These are phyloP conservation scores for Eupsilia transversa DNA, from an alignment of 2,888 invertebrate species.

Conservation along the genomic window DNA sequence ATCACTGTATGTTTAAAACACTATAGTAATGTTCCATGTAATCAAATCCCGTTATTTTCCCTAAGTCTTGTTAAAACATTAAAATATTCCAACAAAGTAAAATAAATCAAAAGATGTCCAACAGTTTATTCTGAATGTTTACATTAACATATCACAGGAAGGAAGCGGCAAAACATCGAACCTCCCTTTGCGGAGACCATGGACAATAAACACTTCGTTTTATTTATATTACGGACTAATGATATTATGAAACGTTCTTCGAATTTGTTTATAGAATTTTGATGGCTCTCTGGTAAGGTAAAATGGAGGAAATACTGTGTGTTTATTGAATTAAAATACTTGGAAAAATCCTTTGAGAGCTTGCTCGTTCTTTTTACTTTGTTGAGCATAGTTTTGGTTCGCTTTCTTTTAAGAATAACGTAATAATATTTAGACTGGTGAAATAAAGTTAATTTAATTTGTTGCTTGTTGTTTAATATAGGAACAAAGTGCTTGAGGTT, in stretches of 20 bases:
- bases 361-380: neutral
- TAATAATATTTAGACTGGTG: slow-evolving; percentile 12
- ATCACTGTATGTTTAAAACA: neutral
- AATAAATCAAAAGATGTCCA: slow-evolving; percentile 57
- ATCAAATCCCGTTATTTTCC: neutral
- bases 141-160: slow-evolving; percentile 66
- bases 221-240: slow-evolving; percentile 36
- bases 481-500: neutral
- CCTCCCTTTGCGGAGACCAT: slow-evolving; percentile 26
- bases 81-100: slow-evolving; percentile 38
- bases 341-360: slow-evolving; percentile 12
- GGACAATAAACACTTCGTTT: slow-evolving; percentile 51
- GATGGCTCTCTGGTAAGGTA: slow-evolving; percentile 27
- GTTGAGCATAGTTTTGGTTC: slow-evolving; percentile 3
- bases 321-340: slow-evolving; percentile 20
- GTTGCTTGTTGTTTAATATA: slow-evolving; percentile 17
- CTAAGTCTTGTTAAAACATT: slow-evolving; percentile 30
- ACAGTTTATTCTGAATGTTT: slow-evolving; percentile 40
- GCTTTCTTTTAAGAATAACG: slow-evolving; percentile 3
- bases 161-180: slow-evolving; percentile 64
- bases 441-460: slow-evolving; percentile 16
- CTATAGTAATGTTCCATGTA: neutral
- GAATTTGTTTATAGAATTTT: slow-evolving; percentile 47
- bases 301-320: slow-evolving; percentile 11
- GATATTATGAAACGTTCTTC: slow-evolving; percentile 17